Percentiles rank a stretch among this genome's conserved stretches.
Evolutionary conservation across 2,888 invertebrate species (phyloP).

Genomic region (Drosophila parthenogenetica): DNA sequence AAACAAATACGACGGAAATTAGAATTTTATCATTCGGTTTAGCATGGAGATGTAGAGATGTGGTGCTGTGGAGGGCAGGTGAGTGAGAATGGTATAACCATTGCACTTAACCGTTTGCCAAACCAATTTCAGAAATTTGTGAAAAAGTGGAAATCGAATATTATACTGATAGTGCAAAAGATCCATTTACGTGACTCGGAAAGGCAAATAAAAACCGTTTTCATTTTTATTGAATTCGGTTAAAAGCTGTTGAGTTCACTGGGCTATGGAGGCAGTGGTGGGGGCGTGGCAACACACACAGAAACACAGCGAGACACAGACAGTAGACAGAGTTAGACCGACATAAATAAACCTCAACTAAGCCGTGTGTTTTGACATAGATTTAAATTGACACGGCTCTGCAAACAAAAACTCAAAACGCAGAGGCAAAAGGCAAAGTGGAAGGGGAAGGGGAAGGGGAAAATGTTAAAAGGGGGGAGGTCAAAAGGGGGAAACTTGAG

Average conservation of each 20-base stretch:
- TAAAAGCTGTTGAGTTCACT: conserved; percentile 16
- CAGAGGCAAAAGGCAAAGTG: neutral
- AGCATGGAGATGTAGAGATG: neutral
- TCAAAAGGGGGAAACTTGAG: conserved; percentile 2
- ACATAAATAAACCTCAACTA: conserved; percentile 81
- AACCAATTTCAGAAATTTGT: conserved; percentile 63
- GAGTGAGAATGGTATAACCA: conserved; percentile 3
- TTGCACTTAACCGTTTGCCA: conserved; percentile 49
- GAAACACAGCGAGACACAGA: neutral
- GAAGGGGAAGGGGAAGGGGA: neutral
- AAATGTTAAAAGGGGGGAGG: neutral
- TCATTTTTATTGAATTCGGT: conserved; percentile 75
- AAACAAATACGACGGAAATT: conserved; percentile 50
- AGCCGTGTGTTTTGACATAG: conserved; percentile 81
- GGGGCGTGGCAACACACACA: conserved; percentile 6
- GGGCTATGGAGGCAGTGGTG: neutral
- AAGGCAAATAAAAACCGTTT: conserved; percentile 72
- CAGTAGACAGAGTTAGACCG: conserved; percentile 51
- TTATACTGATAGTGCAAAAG: conserved; percentile 69
- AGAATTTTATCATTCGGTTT: conserved; percentile 44
- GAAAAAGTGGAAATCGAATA: conserved; percentile 63
- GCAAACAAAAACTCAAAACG: conserved; percentile 64
- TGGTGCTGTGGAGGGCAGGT: neutral
- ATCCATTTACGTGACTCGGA: conserved; percentile 77
- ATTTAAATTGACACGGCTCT: conserved; percentile 78